These are phyloP conservation scores for Agapornis roseicollis DNA, from an alignment of 2,113 vertebrate species.

Conservation along the genomic window DNA sequence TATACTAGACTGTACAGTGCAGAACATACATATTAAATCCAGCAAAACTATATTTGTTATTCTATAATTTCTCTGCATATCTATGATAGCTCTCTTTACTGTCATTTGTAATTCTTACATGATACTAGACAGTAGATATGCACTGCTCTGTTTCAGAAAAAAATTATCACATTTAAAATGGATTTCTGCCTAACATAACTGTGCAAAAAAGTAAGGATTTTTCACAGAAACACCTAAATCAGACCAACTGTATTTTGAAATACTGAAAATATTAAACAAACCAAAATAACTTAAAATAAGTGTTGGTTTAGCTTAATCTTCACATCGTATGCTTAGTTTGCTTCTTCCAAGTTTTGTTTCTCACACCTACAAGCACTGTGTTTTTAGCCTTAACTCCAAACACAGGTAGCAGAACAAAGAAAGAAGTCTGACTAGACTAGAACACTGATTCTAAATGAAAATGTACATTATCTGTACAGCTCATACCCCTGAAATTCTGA, in stretches of 20 bases:
- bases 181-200: neutral
- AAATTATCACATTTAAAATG: neutral
- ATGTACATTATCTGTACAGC: neutral
- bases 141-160: neutral
- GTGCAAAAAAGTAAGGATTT: neutral
- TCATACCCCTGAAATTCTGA: neutral
- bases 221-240: neutral
- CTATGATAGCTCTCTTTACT: neutral
- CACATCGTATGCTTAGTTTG: neutral
- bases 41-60: neutral
- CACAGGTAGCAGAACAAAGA: neutral
- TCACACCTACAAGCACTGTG: neutral
- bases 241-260: neutral
- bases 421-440: neutral
- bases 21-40: neutral
- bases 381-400: neutral
- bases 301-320: neutral
- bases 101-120: neutral
- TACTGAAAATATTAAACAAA: conserved; percentile 4
- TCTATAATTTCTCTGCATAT: neutral
- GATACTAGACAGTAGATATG: neutral
- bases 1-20: neutral
- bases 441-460: neutral
- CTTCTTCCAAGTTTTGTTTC: neutral
- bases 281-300: neutral